phyloP scores from a whole-genome alignment of 2,888 invertebrate species.

The Laothoe populi region DNA sequence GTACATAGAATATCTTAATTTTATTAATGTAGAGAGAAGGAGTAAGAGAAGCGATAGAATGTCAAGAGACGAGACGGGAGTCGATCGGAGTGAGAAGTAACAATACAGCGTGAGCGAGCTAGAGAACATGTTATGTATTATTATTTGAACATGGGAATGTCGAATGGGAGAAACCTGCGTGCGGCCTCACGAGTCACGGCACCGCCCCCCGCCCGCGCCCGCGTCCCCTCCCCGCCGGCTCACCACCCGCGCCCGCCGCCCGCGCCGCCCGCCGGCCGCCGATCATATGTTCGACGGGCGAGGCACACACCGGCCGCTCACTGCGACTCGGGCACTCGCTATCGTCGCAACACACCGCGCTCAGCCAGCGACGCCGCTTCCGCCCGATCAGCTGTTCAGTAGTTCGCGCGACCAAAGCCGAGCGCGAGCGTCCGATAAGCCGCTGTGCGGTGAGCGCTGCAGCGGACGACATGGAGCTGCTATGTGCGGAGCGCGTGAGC shows the following conservation, averaged over 20 bases:
- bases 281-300: conserved; percentile 80
- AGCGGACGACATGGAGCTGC: conserved; percentile 80
- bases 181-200: conserved; percentile 77
- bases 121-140: conserved; percentile 75
- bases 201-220: conserved; percentile 54
- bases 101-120: conserved; percentile 68
- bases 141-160: conserved; percentile 76
- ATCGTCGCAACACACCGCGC: conserved; percentile 68
- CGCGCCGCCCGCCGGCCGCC: conserved; percentile 60
- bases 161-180: conserved; percentile 83
- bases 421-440: conserved; percentile 66
- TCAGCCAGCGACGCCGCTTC: conserved; percentile 52
- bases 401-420: conserved; percentile 49
- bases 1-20: too few relatives aligned
- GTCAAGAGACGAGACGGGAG: conserved; percentile 2
- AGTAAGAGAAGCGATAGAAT: conserved; percentile 33
- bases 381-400: conserved; percentile 74
- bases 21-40: conserved; percentile 56
- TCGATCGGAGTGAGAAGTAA: conserved; percentile 45
- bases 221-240: conserved; percentile 28
- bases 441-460: conserved; percentile 65
- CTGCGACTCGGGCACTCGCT: conserved; percentile 81
- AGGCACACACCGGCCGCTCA: conserved; percentile 64
- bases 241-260: conserved; percentile 61
- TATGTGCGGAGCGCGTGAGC: conserved; percentile 85